Evolutionary conservation across 2,888 invertebrate genomes (phyloP), one percentile per base, ranked within the genome.

Genomic region (Campoplex capitator): DNA sequence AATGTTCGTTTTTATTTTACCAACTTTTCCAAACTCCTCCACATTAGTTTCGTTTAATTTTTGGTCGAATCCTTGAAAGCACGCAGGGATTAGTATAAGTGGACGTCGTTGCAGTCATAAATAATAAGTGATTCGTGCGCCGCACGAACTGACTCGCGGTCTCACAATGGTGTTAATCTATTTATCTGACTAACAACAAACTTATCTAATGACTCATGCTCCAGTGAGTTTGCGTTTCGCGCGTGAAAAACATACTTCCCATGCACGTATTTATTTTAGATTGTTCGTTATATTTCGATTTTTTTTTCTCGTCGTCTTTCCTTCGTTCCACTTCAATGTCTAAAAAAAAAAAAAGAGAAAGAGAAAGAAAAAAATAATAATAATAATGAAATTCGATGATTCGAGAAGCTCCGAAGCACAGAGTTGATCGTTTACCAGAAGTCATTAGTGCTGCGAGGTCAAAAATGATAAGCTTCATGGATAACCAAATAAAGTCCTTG

Each of bases 121-220:
- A 74, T 62, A 62, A 42, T 54, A 80, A 35, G 81, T 18, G 62
- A 70, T 70, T 82, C 78, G 76, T 67, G 88, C 89, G 91, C 90
- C 89, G 62, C 65, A 70, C 71, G 79, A 56, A 3, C 68, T 87
- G 88, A 85, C 86, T 90, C 89, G 88, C 88, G 32, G 16, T 32
- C 62, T 62, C 90, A 91, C 91, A 91, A 91, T 90, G 91, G 88
- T 90, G 91, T 91, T 93, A 92, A 93, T 93, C 92, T 91, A 92
- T 92, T 93, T 93, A 93, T 93, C 92, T 91, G 91, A 90, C 91
- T 90, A 92, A 90, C 91, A 91, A 91, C 91, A 91, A 92, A 92
- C 91, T 93, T 92, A 92, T 92, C 91, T 90, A 84, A 89, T 93
- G 93, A 93, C 89, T 93, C 93, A 93, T 67, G 71, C 76, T 84